Percentiles rank a stretch among this genome's conserved stretches.
These are phyloP conservation scores for Cyanoderma ruficeps DNA, from an alignment of 2,113 vertebrate species.

Conservation along the genomic window DNA sequence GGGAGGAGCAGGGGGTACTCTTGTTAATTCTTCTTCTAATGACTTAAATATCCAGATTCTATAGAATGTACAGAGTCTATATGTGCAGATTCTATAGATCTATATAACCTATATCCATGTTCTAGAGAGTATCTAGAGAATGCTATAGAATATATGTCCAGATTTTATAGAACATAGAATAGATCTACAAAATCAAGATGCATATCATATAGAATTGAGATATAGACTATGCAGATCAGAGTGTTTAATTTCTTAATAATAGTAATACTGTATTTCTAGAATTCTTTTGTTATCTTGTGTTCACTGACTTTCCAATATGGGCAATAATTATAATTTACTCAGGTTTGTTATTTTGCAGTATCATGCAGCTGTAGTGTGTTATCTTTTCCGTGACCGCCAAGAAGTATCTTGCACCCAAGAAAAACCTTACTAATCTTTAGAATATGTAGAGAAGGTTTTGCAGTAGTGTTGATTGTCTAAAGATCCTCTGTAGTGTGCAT, in stretches of 20 bases:
- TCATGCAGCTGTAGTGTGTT: neutral
- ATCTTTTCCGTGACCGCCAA: neutral
- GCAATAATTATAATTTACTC: neutral
- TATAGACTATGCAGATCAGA: neutral
- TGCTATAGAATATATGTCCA: neutral
- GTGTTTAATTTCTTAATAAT: neutral
- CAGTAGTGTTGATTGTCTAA: neutral
- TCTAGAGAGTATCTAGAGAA: neutral
- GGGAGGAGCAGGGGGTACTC: neutral
- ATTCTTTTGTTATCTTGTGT: neutral
- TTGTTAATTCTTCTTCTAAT: neutral
- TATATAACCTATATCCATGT: neutral
- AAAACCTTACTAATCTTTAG: neutral
- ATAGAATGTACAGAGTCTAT: fast-evolving
- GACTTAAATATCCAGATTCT: neutral
- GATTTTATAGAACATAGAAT: neutral
- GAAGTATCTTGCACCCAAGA: neutral
- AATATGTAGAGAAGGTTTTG: neutral
- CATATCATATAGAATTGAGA: fast-evolving
- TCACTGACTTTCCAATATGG: neutral
- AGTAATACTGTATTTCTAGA: neutral
- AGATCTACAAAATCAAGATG: fast-evolving
- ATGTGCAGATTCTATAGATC: neutral
- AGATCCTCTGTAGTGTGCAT: neutral
- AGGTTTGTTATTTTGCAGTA: neutral